Conservation (phyloP, 2,113 vertebrate species). For the Montifringilla adamsi region DNA sequence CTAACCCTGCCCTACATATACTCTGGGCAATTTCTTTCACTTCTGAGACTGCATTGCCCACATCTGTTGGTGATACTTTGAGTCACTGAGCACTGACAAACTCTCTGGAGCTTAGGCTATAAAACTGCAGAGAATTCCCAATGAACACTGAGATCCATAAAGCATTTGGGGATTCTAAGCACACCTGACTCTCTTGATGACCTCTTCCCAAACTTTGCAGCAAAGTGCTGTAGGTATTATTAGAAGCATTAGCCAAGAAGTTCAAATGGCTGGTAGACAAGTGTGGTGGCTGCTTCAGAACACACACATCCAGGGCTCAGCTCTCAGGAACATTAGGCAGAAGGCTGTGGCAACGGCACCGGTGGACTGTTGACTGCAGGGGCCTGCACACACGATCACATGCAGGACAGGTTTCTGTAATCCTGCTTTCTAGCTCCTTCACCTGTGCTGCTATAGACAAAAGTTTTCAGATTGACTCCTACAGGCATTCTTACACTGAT, state of each 20-base stretch:
- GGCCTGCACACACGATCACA: not conserved
- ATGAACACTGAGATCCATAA: not conserved
- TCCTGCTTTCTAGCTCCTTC: not conserved
- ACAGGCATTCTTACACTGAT: not conserved
- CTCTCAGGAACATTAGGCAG: not conserved
- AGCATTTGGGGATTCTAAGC: not conserved
- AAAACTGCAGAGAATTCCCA: not conserved
- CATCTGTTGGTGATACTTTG: not conserved
- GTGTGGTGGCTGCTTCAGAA: not conserved
- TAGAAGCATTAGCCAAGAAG: not conserved
- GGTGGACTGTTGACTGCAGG: not conserved
- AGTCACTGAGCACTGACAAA: not conserved
- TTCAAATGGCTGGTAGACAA: not conserved
- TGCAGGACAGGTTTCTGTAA: not conserved
- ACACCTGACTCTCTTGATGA: not conserved
- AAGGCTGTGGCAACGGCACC: not conserved
- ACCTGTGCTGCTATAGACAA: not conserved
- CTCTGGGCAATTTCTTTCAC: not conserved
- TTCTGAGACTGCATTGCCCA: not conserved
- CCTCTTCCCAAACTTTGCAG: not conserved
- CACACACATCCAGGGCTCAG: rapidly evolving
- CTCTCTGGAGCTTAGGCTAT: not conserved
- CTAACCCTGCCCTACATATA: not conserved
- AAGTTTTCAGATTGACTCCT: not conserved
- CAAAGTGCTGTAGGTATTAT: not conserved